Base-by-base conservation (phyloP, 1,140 invertebrate genomes). In the Conus betulinus region DNA sequence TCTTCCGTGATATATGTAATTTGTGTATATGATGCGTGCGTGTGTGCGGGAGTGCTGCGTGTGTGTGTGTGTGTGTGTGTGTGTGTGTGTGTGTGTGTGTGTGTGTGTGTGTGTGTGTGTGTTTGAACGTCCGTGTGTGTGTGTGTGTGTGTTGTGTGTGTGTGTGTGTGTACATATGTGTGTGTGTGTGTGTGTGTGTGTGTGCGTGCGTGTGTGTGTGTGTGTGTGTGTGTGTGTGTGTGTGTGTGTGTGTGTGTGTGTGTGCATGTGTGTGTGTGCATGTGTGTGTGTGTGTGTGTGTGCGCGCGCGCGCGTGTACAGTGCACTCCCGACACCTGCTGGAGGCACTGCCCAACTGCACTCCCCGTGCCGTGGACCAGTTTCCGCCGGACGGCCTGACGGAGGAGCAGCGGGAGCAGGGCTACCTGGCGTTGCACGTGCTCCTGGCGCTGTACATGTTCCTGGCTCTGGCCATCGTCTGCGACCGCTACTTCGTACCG, bases 401-500 rank as follows among this genome's bases (percentile, higher is more conserved):
- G 7, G 88, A 91, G 3, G 88, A 94, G 82, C 93, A 95, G 88
- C 89, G 95, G 20, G 87, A 90, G 78, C 27, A 91, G 53, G 94
- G 94, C 5, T 93, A 92, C 27, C 85, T 95, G 39, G 57, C 91
- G 51, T 60, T 94, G 53, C 94, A 95, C 88, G 87, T 94, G 39
- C 7, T 94, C 27, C 85, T 93, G 10, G 90, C 92, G 15, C 17
- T 92, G 13, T 94, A 94, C 89, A 94, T 95, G 92, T 94, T 95
- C 85, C 84, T 93, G 23, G 94, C 92, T 6, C 93, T 95, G 85
- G 93, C 94, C 39, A 89, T 94, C 63, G 92, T 94, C 74, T 95
- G 94, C 92, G 94, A 95, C 92, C 94, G 94, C 87, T 95, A 95
- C 87, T 95, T 95, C 91, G 94, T 95, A n/a, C 94, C 94, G 78